Evolutionary conservation across 2,888 invertebrate genomes (phyloP).

Genomic region (Heliconius hortense): DNA sequence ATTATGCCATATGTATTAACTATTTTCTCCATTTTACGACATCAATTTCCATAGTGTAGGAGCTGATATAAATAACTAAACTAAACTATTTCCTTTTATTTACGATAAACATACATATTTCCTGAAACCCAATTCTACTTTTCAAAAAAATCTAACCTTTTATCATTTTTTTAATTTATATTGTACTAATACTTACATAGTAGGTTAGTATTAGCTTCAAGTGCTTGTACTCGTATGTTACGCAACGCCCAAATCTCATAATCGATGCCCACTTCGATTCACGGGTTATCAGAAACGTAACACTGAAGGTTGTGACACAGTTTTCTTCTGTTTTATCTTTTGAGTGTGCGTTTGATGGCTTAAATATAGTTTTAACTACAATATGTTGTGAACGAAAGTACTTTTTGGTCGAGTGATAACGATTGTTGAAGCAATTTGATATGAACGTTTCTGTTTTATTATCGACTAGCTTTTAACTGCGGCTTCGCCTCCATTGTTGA

Average conservation of each 20-base stretch:
- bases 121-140: no score
- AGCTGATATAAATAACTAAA: no score
- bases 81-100: no score
- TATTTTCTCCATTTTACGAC: no score
- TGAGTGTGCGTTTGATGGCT: conserved; percentile 52
- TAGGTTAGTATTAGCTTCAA: background rate
- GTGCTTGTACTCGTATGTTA: conserved; percentile 57
- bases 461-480: background rate
- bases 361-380: conserved; percentile 27
- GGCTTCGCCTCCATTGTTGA: background rate
- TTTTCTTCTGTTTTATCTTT: conserved; percentile 70
- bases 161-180: no score
- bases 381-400: conserved; percentile 22
- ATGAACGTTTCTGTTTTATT: background rate
- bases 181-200: background rate
- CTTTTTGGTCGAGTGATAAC: conserved; percentile 6
- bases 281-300: conserved; percentile 71
- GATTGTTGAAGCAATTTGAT: background rate
- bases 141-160: no score
- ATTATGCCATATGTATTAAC: no score
- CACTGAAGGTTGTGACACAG: conserved; percentile 76
- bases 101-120: no score
- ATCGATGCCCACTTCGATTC: conserved; percentile 65
- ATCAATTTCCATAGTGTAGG: no score
- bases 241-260: conserved; percentile 65